Conservation (phyloP, 2,797 vertebrate species). For the Dromococcyx pavoninus region DNA sequence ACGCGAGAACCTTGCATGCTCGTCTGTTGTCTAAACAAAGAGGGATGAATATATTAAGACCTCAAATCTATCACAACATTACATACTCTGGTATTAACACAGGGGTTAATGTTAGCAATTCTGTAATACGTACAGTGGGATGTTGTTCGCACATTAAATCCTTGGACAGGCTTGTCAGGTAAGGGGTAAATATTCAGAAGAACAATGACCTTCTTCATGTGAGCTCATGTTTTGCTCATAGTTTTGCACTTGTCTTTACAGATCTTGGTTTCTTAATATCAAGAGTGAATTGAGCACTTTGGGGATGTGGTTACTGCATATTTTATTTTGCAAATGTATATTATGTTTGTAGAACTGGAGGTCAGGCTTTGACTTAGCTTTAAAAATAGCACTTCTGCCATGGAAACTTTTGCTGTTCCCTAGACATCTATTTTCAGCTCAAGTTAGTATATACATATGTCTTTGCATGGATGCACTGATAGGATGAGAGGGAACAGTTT, state of each 20-base stretch:
- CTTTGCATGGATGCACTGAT: no score
- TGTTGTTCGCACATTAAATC: not conserved
- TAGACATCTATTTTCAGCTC: no score
- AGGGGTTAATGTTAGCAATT: not conserved
- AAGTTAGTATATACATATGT: no score
- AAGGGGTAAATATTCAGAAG: not conserved
- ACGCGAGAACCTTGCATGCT: not conserved
- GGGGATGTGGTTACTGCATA: not conserved
- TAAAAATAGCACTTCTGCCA: not conserved
- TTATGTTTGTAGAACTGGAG: not conserved
- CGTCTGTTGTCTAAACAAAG: not conserved
- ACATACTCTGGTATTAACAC: not conserved
- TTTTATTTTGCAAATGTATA: not conserved
- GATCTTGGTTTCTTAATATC: not conserved
- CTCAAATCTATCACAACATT: not conserved
- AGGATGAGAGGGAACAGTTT: no score
- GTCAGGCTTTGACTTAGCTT: not conserved
- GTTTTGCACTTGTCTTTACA: not conserved
- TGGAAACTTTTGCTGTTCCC: no score
- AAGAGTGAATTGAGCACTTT: not conserved
- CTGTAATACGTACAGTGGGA: not conserved
- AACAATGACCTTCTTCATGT: not conserved
- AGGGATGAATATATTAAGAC: not conserved
- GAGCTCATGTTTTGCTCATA: not conserved
- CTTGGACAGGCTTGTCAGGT: not conserved